phyloP scores from a whole-genome alignment of 2,113 vertebrate genomes.

The Pomatorhinus ruficollis region DNA sequence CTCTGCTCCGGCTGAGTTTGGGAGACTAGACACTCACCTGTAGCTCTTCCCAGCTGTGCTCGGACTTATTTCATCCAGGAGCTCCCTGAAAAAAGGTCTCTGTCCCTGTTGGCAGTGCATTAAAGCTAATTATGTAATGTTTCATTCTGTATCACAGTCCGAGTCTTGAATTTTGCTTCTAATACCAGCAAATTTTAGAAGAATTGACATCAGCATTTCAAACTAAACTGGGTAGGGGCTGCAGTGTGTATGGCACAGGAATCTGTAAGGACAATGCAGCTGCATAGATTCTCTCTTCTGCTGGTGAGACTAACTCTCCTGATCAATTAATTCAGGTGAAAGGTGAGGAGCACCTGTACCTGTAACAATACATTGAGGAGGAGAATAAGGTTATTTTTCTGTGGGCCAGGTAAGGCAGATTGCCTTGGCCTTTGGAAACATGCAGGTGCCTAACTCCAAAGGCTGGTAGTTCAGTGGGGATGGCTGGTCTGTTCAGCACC shows the following conservation, averaged over 20 bases:
- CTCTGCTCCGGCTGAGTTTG: background rate
- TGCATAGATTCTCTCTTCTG: background rate
- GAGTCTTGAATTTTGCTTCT: background rate
- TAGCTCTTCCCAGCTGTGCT: background rate
- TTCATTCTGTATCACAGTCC: background rate
- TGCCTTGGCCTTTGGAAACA: background rate
- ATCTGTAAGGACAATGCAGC: background rate
- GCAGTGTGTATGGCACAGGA: background rate
- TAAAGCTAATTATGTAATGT: background rate
- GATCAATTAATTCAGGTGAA: no score
- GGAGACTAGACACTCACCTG: background rate
- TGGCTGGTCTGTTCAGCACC: background rate
- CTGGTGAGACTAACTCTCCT: background rate
- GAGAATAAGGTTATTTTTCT: background rate
- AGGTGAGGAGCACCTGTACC: background rate
- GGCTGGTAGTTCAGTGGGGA: no score
- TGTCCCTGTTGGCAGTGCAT: background rate
- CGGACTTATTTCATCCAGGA: background rate
- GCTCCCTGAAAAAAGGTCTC: background rate
- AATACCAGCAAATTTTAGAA: background rate
- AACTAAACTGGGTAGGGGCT: background rate
- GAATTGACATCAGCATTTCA: background rate
- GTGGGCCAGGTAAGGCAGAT: background rate
- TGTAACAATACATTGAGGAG: background rate
- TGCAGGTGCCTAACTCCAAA: rapidly evolving